These are phyloP conservation scores for Chelonoidis abingdonii DNA, from an alignment of 2,113 vertebrate genomes.

Conservation along the genomic window DNA sequence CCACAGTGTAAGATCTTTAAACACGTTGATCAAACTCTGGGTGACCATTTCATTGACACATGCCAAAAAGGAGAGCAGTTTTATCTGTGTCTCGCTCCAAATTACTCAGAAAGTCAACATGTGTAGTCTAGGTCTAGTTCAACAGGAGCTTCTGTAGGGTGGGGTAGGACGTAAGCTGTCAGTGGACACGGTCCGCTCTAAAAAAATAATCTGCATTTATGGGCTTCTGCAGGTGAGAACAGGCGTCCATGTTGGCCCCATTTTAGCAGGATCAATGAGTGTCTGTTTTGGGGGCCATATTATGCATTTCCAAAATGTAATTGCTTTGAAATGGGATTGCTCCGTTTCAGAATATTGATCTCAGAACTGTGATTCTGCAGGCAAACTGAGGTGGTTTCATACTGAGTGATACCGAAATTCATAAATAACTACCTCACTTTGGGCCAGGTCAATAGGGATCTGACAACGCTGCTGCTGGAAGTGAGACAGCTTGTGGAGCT, in stretches of 20 bases:
- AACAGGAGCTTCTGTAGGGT: background rate
- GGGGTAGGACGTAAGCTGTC: background rate
- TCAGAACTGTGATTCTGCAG: background rate
- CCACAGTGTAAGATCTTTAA: background rate
- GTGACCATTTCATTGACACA: background rate
- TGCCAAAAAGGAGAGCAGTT: background rate
- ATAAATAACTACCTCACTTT: background rate
- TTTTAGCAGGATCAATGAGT: background rate
- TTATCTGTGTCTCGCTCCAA: background rate
- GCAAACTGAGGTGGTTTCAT: background rate
- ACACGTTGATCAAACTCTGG: background rate
- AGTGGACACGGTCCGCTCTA: background rate
- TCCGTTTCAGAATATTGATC: background rate
- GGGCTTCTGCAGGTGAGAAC: background rate
- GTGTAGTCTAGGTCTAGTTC: background rate
- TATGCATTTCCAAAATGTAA: background rate
- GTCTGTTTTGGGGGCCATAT: background rate
- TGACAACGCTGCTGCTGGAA: background rate
- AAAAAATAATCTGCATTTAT: background rate
- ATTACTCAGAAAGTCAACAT: background rate
- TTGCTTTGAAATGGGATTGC: background rate
- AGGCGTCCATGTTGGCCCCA: background rate
- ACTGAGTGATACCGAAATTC: background rate
- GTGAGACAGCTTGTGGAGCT: background rate
- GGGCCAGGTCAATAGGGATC: background rate